These are phyloP conservation scores for Notodromas monacha DNA, from an alignment of 2,888 invertebrate species.

Conservation along the genomic window DNA sequence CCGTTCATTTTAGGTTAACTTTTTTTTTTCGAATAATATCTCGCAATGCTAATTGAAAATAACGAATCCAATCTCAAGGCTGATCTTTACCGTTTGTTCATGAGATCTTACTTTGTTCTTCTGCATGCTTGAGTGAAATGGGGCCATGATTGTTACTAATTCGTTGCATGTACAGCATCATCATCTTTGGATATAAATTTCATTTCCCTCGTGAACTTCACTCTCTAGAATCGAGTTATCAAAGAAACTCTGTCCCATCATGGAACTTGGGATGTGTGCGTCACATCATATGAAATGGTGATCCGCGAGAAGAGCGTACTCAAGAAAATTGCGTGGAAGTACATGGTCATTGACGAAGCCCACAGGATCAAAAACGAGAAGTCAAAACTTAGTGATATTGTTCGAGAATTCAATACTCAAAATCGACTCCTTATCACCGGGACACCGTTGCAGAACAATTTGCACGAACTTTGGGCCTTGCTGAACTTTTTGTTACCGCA, in stretches of 20 bases:
- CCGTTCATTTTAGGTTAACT: too few species aligned
- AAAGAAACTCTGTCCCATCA: conserved; percentile 64
- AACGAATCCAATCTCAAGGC: too few species aligned
- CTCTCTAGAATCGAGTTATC: too few species aligned
- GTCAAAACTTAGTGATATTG: conserved; percentile 80
- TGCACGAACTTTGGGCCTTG: conserved; percentile 90
- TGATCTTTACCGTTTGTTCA: too few species aligned
- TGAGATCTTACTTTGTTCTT: too few species aligned
- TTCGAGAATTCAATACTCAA: conserved; percentile 81
- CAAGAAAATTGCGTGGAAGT: conserved; percentile 93
- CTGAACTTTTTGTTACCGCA: conserved; percentile 89
- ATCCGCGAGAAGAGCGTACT: conserved; percentile 82
- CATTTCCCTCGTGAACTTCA: too few species aligned
- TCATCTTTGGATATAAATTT: too few species aligned
- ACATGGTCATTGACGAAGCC: conserved; percentile 98
- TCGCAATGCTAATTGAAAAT: too few species aligned
- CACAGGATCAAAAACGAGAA: conserved; percentile 98
- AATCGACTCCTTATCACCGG: conserved; percentile 80
- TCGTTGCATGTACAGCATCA: too few species aligned
- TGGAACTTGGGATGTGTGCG: conserved; percentile 90
- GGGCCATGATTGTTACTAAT: too few species aligned
- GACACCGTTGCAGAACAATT: conserved; percentile 89
- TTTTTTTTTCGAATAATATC: too few species aligned
- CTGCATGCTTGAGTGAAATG: too few species aligned
- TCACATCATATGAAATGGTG: conserved; percentile 96